phyloP scores from a whole-genome alignment of 2,113 vertebrate species.

The Tauraco erythrolophus region DNA sequence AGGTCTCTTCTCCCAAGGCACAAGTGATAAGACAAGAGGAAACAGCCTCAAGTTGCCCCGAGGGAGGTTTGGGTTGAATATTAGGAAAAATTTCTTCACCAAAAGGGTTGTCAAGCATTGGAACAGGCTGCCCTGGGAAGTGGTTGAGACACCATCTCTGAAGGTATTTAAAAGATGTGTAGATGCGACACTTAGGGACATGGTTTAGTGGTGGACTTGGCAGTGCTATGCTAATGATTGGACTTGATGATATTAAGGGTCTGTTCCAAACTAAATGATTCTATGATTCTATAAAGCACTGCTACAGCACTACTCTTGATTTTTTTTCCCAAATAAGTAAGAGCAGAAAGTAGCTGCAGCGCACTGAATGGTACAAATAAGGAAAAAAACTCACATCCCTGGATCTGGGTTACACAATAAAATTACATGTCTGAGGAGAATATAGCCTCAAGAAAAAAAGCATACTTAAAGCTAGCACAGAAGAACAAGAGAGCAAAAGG shows the following conservation, averaged over 20 bases:
- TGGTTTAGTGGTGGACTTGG: background rate
- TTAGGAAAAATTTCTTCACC: background rate
- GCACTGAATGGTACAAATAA: background rate
- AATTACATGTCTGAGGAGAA: background rate
- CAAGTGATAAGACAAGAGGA: background rate
- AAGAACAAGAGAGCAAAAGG: background rate
- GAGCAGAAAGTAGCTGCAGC: background rate
- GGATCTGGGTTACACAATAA: background rate
- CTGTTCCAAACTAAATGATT: background rate
- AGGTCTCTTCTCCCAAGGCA: background rate
- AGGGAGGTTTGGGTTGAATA: background rate
- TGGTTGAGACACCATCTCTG: background rate
- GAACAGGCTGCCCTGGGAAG: background rate
- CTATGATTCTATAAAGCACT: background rate
- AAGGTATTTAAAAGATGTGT: background rate
- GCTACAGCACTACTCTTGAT: background rate
- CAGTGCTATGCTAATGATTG: background rate
- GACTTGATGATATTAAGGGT: background rate
- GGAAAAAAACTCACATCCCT: background rate
- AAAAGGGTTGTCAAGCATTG: background rate
- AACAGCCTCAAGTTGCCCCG: rapidly evolving
- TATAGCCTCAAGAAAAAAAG: background rate
- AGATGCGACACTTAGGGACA: background rate
- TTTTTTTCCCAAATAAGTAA: background rate
- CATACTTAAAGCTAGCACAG: background rate